Base-by-base conservation (phyloP, 2,113 vertebrate genomes). In the Mixornis gularis region DNA sequence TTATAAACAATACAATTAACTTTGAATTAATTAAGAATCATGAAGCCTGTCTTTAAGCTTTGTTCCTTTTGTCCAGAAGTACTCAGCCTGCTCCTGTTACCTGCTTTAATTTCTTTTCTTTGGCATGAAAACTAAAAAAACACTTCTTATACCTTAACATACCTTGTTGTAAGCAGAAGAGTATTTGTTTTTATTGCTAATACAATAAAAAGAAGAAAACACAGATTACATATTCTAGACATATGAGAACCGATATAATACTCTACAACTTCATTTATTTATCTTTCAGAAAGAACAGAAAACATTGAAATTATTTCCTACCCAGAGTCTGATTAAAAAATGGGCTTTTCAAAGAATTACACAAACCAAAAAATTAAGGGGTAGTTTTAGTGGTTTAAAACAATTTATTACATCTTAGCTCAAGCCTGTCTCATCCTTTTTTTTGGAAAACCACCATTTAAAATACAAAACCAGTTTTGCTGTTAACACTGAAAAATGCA, bases 1-100 rank as follows among this genome's bases (percentile, higher is more conserved):
- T 97, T 97, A 96, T 94, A 96, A 97, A 96, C 94, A 96, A 81
- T 93, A 92, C 90, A 96, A 97, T 97, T 97, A 98, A 96, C 96
- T 98, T 96, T 94, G 96, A 95, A 96, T 97, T 97, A 96, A 97
- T 96, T 97, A 97, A 97, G 77, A 95, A 95, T 95, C 94, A 79
- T 44, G 91, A 96, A 92, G 95, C 86, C 85, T 94, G 84, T 93
- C 89, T 96, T 74, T 88, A 90, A 85, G 94, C 85, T 97, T 97
- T 90, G 51, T 36, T 97, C 44, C 36, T 95, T 94, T 97, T 90
- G 89, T 95, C 97, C 87, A 85, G 87, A 95, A 95, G 88, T 90
- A 89, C n/a, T 70, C 68, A 93, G 73, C 60, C 40, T 96, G 32
- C n/a, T 95, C 59, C 72, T 92, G 79, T 64, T 81, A 94, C 68